phyloP scores from a whole-genome alignment of 1,140 invertebrate species.

The Sycophila sp. region DNA sequence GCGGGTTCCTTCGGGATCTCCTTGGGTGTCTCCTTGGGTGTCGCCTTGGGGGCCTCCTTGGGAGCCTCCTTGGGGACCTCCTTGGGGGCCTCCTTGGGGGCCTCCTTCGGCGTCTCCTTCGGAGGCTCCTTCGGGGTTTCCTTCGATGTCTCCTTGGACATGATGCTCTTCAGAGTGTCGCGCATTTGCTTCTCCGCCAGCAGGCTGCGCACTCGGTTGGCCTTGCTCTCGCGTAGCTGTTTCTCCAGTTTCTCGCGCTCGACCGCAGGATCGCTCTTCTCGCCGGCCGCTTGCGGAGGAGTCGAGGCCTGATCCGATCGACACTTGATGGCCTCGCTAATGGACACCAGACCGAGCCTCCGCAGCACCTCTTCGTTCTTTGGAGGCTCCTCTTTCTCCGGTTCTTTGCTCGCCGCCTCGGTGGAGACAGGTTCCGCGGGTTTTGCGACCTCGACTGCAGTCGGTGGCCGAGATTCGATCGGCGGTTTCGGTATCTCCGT shows the following conservation, averaged over 20 bases:
- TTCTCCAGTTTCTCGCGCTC: constrained; percentile 58
- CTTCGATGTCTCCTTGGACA: constrained; percentile 52
- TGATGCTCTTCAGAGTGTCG: constrained; percentile 58
- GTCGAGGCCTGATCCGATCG: constrained; percentile 34
- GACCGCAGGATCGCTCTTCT: constrained; percentile 35
- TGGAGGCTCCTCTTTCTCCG: constrained; percentile 35
- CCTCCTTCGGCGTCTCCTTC: constrained; percentile 27
- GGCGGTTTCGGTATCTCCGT: constrained; percentile 46
- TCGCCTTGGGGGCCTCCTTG: too few species aligned
- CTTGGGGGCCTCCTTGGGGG: too few species aligned
- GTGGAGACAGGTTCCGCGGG: neutral
- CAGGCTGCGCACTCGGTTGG: constrained; percentile 57
- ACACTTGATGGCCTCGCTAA: constrained; percentile 47
- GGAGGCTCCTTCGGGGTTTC: constrained; percentile 42
- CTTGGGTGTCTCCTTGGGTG: too few species aligned
- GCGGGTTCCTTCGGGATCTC: neutral
- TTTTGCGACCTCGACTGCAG: neutral
- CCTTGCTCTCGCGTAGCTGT: constrained; percentile 57
- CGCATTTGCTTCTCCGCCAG: constrained; percentile 63
- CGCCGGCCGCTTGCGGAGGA: neutral
- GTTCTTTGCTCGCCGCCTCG: neutral
- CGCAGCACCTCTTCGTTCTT: constrained; percentile 57
- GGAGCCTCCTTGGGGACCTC: neutral
- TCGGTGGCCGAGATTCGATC: neutral
- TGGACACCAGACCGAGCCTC: constrained; percentile 53